Evolutionary conservation across 2,888 invertebrate genomes (phyloP), one percentile per base, ranked within the genome.

Genomic region (Drosophila subsilvestris): DNA sequence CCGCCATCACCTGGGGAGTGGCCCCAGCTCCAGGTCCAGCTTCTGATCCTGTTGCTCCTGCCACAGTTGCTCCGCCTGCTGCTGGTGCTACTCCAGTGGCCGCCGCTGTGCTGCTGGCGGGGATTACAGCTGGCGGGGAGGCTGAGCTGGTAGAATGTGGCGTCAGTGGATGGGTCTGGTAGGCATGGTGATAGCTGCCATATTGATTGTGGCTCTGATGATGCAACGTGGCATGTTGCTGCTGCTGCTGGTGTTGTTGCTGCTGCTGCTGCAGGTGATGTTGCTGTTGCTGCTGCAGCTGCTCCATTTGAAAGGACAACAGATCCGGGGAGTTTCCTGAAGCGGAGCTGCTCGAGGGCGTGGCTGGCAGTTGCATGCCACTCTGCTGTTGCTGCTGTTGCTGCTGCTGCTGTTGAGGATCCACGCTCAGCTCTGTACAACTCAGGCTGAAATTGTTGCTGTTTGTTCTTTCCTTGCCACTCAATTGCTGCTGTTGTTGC

Each of bases 241-340:
- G 80, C 42, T 55, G 79, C 20, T 63, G 65, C 8, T 48, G 59
- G 17, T 72, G 73, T 27, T 73, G 80, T 22, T 56, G 18, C 1
- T 71, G 81, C 0, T 79, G 71, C 4, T 54, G 63, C 14, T 69
- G 70, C 8, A 70, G 79, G 20, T 54, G 73, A 0, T 62, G 71
- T 12, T 62, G 66, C 8, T 78, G 78, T 0, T 75, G 80, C 12
- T 77, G 89, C 60, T 70, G 49, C 22, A 71, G 62, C 7, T 76
- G 63, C 12, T 66, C 90, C 50, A 75, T 63, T 43, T 90, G 90
- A 62, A 86, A 90, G 58, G 76, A 69, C 44, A 90, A 47, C 22
- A 92, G 69, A 47, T 91, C 91, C n/a, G 91, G 91, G 3, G 91
- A 91, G 20, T 88, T 90, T 58, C 89, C 91, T n/a, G 91, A 84